Evolutionary conservation across 2,797 vertebrate genomes (phyloP).

Genomic region (Chaetophractus vellerosus): DNA sequence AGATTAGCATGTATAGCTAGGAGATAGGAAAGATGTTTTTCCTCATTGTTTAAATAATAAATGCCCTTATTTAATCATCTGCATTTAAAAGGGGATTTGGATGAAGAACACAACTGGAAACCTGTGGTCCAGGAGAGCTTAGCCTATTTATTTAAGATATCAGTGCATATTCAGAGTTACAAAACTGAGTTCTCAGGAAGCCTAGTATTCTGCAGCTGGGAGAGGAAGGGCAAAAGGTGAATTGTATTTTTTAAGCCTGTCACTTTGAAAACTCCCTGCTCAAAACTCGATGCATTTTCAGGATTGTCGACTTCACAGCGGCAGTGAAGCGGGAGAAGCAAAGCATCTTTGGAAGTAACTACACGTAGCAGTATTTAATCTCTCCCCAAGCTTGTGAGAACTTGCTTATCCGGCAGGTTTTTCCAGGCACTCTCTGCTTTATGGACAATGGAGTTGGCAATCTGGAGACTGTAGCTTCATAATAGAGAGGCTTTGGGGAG

Average conservation of each 20-base stretch:
- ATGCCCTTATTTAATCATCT: constrained; percentile 70
- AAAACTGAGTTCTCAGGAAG: constrained; percentile 75
- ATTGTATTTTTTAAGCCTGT: constrained; percentile 85
- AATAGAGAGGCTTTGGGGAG: constrained; percentile 73
- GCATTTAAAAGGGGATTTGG: constrained; percentile 70
- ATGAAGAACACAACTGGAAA: constrained; percentile 74
- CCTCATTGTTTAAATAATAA: constrained; percentile 39
- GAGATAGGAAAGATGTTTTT: not conserved
- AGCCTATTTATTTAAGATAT: constrained; percentile 83
- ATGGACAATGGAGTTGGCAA: constrained; percentile 76
- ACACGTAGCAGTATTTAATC: constrained; percentile 63
- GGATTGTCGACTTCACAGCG: constrained; percentile 71
- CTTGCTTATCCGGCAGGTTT: constrained; percentile 77
- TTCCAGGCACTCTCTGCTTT: constrained; percentile 38
- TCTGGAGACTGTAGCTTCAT: constrained; percentile 63
- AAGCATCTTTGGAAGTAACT: constrained; percentile 77
- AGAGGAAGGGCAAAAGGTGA: constrained; percentile 84
- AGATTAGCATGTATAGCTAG: not conserved
- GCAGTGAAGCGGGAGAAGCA: constrained; percentile 72
- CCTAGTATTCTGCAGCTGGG: constrained; percentile 74
- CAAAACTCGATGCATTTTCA: constrained; percentile 73
- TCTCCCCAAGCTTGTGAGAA: constrained; percentile 81
- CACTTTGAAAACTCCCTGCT: constrained; percentile 82
- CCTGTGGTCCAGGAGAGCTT: constrained; percentile 52
- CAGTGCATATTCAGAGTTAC: constrained; percentile 43